Evolutionary conservation across 2,113 vertebrate genomes (phyloP).

Genomic region (Epinephelus lanceolatus): DNA sequence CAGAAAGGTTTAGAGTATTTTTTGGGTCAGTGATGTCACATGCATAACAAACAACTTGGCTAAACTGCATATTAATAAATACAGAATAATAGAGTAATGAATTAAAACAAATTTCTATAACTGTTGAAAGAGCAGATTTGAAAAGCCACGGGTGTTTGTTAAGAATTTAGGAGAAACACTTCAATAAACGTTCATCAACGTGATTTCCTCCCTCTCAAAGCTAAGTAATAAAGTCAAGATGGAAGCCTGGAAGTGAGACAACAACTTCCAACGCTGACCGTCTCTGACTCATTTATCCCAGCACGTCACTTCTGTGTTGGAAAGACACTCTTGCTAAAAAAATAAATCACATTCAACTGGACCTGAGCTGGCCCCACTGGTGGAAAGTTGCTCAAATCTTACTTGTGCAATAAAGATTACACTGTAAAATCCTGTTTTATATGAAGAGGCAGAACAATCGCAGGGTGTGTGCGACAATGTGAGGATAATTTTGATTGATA

Average conservation of each 20-base stretch:
- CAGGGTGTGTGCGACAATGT: background rate
- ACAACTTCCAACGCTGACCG: background rate
- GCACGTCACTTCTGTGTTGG: conserved; percentile 9
- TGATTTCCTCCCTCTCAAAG: conserved; percentile 42
- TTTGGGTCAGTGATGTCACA: background rate
- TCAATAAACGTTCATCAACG: conserved; percentile 26
- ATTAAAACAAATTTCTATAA: background rate
- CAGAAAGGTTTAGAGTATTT: background rate
- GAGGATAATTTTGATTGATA: background rate
- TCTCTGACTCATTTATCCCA: conserved; percentile 42
- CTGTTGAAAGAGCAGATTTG: background rate
- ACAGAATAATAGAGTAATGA: background rate
- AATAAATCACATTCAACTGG: background rate
- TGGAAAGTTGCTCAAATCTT: conserved; percentile 11
- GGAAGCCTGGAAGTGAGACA: conserved; percentile 30
- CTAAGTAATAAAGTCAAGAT: conserved; percentile 54
- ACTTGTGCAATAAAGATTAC: background rate
- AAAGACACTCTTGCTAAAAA: background rate
- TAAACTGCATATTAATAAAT: background rate
- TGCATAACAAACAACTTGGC: background rate
- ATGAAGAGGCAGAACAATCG: background rate
- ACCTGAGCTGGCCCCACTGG: background rate
- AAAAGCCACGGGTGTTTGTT: conserved; percentile 6
- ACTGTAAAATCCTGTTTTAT: background rate
- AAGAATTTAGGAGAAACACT: background rate